Conservation (phyloP, 2,888 invertebrate genomes). For the Augiades crinisus region DNA sequence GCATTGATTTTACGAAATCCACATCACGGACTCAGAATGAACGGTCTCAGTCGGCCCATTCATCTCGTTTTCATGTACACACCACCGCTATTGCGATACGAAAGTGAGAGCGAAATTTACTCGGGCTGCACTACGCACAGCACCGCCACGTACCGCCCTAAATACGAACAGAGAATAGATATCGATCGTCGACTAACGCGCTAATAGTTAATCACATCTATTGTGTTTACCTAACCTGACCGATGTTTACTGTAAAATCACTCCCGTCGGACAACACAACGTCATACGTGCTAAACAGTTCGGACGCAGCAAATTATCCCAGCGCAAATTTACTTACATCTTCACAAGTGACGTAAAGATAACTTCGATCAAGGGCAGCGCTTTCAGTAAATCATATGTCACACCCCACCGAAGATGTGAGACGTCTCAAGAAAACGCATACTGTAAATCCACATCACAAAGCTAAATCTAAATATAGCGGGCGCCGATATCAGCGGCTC, state of each 20-base stretch:
- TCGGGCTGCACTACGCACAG: conserved; percentile 67
- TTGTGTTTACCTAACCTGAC: conserved; percentile 24
- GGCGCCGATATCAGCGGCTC: conserved; percentile 80
- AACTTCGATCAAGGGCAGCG: not conserved
- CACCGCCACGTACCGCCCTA: conserved; percentile 55
- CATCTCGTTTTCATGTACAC: conserved; percentile 79
- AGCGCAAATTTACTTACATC: not conserved
- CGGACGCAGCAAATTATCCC: not conserved
- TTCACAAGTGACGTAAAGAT: not conserved
- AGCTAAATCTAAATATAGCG: conserved; percentile 81
- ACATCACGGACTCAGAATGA: conserved; percentile 72
- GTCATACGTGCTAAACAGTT: not conserved
- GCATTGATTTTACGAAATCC: conserved; percentile 78
- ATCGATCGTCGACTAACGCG: conserved; percentile 44
- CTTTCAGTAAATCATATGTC: conserved; percentile 2
- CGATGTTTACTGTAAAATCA: not conserved
- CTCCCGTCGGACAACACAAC: conserved; percentile 2
- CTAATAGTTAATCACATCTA: conserved; percentile 41
- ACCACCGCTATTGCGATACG: conserved; percentile 71
- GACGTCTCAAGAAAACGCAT: conserved; percentile 39
- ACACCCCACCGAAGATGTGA: conserved; percentile 24
- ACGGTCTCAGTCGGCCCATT: conserved; percentile 75
- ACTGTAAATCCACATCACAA: conserved; percentile 65
- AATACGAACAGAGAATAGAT: conserved; percentile 60
- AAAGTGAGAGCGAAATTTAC: conserved; percentile 79